Evolutionary conservation across 64 coral and sea anemone species (phyloP).

Genomic region (Acropora yongei): DNA sequence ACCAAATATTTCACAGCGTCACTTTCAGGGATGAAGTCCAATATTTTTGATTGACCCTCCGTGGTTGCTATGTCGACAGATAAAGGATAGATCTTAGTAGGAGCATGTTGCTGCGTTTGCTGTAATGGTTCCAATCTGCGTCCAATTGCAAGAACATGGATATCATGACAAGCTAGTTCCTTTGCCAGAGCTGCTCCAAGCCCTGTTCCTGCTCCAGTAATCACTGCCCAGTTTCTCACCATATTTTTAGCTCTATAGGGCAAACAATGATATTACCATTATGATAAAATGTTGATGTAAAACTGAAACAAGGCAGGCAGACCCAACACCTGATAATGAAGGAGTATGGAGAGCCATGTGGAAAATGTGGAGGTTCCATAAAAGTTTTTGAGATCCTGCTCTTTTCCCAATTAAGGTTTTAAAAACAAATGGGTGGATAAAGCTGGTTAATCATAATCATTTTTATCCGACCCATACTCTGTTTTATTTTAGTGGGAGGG

Average conservation of each 20-base stretch:
- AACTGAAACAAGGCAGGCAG: too few species aligned
- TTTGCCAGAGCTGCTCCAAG: slow-evolving; percentile 68
- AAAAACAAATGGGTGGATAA: too few species aligned
- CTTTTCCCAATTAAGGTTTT: too few species aligned
- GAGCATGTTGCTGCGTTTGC: slow-evolving; percentile 43
- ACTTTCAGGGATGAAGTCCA: slow-evolving; percentile 56
- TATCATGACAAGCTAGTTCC: slow-evolving; percentile 43
- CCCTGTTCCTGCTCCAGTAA: slow-evolving; percentile 73
- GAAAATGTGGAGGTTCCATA: too few species aligned
- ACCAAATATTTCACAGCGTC: slow-evolving; percentile 65
- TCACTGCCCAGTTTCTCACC: slow-evolving; percentile 67
- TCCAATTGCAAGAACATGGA: slow-evolving; percentile 56
- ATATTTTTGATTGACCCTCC: slow-evolving; percentile 56
- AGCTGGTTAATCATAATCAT: too few species aligned
- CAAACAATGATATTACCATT: background rate
- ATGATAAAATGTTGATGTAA: too few species aligned
- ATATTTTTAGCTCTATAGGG: background rate
- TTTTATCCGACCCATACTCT: too few species aligned
- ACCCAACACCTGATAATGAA: too few species aligned
- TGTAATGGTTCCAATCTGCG: slow-evolving; percentile 35
- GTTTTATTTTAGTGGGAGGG: too few species aligned
- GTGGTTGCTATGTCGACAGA: slow-evolving; percentile 60
- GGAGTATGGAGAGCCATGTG: too few species aligned
- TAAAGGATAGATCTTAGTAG: slow-evolving; percentile 53
- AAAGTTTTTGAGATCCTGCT: too few species aligned